Evolutionary conservation across 2,113 vertebrate genomes (phyloP), one percentile per base, ranked within the genome.

Genomic region (Sciurus niger): DNA sequence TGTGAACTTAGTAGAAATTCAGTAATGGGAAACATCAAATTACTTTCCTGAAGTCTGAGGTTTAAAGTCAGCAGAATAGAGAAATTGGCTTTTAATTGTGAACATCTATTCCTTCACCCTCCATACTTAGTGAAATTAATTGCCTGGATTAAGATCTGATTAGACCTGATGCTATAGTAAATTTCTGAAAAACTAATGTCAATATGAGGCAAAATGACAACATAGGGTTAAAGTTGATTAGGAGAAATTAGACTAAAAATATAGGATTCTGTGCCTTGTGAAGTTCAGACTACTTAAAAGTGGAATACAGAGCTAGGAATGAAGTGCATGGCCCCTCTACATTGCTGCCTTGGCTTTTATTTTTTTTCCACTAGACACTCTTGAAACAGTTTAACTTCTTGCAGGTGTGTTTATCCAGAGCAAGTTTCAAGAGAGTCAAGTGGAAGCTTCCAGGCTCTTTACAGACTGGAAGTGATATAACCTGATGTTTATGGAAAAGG

Each of bases 151-250:
- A 60, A 60, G 58, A 60, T 22, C 20, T 22, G 22, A 9, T 8
- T 60, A 40, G 4, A n/a, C 1, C 4, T 68, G 37, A 16, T 84
- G 20, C 18, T 79, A 4, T 73, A 79, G 32, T 13, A 78, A 60
- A 84, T 73, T 88, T 84, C 25, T 95, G 25, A 24, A 74, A 74
- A 60, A 67, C 88, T 37, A 84, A 92, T 60, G 58, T 60, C 58
- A 89, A 10, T 37, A 43, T 60, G 5, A 89, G 12, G 51, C 68
- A 73, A 89, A 94, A 40, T 34, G 25, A 72, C 10, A 89, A 37
- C 2, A 92, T 46, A 34, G 34, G 20, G 34, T 65, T 73, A 40
- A 92, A 53, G 34, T 72, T 78, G 63, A 7, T 46, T 84, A 73
- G 55, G 18, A 55, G 73, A 89, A 77, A 16, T 28, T 13, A 78